phyloP scores from a whole-genome alignment of 2,888 invertebrate species.

The Leptarthrus brevirostris region DNA sequence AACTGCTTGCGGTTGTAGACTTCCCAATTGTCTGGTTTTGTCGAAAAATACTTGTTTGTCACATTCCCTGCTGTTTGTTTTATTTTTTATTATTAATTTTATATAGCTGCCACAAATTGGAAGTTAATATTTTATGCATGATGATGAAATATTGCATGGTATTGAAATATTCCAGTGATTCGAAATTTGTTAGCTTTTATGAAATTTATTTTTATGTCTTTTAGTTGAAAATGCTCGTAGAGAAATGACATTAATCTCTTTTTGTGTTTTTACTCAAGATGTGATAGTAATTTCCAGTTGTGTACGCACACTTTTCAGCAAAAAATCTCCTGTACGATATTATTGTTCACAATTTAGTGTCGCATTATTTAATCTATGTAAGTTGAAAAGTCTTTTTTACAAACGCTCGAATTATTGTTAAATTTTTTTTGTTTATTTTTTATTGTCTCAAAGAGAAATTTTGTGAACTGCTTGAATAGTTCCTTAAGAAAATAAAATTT shows the following conservation, averaged over 20 bases:
- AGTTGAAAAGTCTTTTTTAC: constrained; percentile 14
- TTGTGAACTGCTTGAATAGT: not conserved
- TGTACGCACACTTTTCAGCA: not conserved
- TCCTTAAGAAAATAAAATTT: not conserved
- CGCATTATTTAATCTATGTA: constrained; percentile 28
- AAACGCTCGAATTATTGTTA: constrained; percentile 20
- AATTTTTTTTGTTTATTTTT: not conserved
- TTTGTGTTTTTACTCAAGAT: not conserved
- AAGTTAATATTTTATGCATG: constrained; percentile 28
- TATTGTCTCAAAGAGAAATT: not conserved
- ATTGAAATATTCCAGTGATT: constrained; percentile 2
- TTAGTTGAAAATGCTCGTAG: constrained; percentile 27
- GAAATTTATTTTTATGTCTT: constrained; percentile 25
- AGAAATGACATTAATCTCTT: not conserved
- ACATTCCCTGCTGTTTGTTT: constrained; percentile 5
- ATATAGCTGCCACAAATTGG: constrained; percentile 34
- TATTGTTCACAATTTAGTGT: constrained; percentile 35
- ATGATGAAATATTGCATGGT: constrained; percentile 19
- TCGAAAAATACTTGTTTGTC: constrained; percentile 4
- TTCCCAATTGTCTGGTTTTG: constrained; percentile 31
- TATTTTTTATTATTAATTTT: constrained; percentile 19
- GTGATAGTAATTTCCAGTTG: constrained; percentile 25
- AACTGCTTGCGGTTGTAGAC: constrained; percentile 38
- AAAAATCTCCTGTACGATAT: constrained; percentile 22
- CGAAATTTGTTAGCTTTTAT: constrained; percentile 30